Conservation (phyloP, 2,797 vertebrate species). For the Helicolenus hilgendorfi region DNA sequence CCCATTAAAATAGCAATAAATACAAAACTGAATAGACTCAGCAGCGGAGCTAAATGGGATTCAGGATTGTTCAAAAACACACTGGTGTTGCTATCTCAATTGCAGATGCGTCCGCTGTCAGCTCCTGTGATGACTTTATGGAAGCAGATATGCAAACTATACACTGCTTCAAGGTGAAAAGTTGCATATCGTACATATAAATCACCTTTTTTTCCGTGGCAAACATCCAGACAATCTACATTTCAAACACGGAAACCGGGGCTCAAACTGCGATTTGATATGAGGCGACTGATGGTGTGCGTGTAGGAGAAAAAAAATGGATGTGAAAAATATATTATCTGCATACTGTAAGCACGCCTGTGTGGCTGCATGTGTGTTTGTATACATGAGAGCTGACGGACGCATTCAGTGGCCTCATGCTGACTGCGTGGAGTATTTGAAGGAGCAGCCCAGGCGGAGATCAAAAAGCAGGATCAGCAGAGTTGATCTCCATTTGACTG, state of each 20-base stretch:
- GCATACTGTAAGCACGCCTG: not conserved
- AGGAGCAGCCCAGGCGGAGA: constrained; percentile 44
- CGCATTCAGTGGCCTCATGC: not conserved
- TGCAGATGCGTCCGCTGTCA: constrained; percentile 29
- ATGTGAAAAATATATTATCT: constrained; percentile 10
- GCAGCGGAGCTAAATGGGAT: not conserved
- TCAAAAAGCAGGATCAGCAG: constrained; percentile 79
- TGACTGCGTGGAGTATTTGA: constrained; percentile 31
- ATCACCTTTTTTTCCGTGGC: not conserved
- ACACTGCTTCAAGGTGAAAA: constrained; percentile 41
- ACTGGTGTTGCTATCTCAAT: not conserved
- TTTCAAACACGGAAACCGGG: constrained; percentile 8
- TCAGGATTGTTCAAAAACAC: not conserved
- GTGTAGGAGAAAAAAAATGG: constrained; percentile 11
- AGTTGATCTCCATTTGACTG: constrained; percentile 76
- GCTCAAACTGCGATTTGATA: constrained; percentile 28
- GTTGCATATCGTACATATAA: constrained; percentile 36
- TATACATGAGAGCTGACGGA: constrained; percentile 3
- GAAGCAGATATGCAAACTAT: constrained; percentile 44
- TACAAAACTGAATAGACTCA: not conserved
- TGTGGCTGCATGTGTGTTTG: not conserved
- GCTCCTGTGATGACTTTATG: constrained; percentile 39
- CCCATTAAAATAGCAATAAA: not conserved
- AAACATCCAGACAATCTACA: constrained; percentile 4
- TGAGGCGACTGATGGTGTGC: constrained; percentile 24